These are phyloP conservation scores for Vultur gryphus DNA, from an alignment of 2,797 vertebrate genomes.

Conservation along the genomic window DNA sequence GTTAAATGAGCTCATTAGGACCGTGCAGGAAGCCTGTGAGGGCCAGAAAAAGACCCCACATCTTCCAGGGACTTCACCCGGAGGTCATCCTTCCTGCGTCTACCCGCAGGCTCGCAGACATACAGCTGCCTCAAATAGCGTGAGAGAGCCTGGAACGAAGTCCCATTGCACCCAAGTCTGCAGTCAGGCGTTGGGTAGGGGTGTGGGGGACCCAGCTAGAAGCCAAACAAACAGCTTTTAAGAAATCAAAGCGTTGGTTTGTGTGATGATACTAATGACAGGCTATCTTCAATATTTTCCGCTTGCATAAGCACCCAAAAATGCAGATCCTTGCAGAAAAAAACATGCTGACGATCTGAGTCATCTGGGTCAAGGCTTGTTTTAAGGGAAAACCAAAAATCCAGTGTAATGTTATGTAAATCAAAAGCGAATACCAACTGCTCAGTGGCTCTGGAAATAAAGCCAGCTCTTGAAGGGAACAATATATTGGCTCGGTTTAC, in stretches of 20 bases:
- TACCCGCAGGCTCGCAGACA: neutral
- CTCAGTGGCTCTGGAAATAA: neutral
- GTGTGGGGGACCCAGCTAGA: neutral
- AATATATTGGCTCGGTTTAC: neutral
- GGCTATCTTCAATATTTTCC: neutral
- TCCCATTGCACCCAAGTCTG: fast-evolving
- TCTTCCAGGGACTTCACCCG: neutral
- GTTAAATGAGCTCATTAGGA: neutral
- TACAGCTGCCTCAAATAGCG: neutral
- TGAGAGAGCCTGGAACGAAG: neutral
- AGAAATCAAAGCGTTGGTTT: neutral
- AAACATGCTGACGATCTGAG: neutral
- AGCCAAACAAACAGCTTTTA: neutral
- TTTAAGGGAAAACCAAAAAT: neutral
- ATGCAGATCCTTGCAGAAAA: neutral
- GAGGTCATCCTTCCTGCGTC: neutral
- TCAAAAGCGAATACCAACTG: neutral
- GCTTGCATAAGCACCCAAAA: neutral
- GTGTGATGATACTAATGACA: neutral
- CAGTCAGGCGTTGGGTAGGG: neutral
- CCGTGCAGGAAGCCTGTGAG: neutral
- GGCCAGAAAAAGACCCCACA: neutral
- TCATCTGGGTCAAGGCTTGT: neutral
- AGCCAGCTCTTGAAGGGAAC: neutral
- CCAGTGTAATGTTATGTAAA: neutral